Evolutionary conservation across 2,888 invertebrate species (phyloP).

Genomic region (Alsophila aescularia): DNA sequence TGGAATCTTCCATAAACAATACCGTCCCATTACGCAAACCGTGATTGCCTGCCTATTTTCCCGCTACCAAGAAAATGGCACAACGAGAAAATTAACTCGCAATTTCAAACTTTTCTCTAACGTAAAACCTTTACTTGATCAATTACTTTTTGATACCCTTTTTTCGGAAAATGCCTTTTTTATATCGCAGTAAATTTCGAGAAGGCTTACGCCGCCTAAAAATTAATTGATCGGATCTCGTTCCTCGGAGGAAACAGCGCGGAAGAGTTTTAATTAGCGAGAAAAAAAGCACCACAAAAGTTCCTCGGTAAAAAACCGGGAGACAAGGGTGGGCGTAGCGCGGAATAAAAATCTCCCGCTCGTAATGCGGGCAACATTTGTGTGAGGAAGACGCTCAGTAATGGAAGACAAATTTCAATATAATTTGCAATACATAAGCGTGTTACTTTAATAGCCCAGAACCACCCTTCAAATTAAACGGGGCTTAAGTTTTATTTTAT

Average conservation of each 20-base stretch:
- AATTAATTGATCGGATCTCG: constrained; percentile 84
- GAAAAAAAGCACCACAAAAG: constrained; percentile 79
- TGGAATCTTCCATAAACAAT: constrained; percentile 56
- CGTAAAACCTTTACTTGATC: constrained; percentile 66
- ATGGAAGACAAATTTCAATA: constrained; percentile 86
- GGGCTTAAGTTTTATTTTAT: constrained; percentile 85
- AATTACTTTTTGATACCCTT: constrained; percentile 74
- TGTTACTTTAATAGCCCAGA: constrained; percentile 86
- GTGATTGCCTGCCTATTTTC: constrained; percentile 52
- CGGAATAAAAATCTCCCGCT: constrained; percentile 81
- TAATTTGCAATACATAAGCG: constrained; percentile 86
- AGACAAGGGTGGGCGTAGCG: constrained; percentile 81
- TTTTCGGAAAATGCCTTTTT: constrained; percentile 72
- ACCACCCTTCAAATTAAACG: constrained; percentile 86
- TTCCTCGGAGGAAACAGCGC: constrained; percentile 81
- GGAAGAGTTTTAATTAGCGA: constrained; percentile 85
- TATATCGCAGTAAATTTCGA: constrained; percentile 77
- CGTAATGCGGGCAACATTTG: constrained; percentile 85
- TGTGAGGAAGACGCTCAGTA: constrained; percentile 83
- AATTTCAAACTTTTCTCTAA: constrained; percentile 42
- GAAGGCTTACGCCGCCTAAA: constrained; percentile 79
- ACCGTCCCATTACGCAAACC: constrained; percentile 51
- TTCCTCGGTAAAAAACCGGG: constrained; percentile 81
- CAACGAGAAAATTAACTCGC: constrained; percentile 43
- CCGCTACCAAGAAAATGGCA: constrained; percentile 48